A percentile compares a stretch with the other conserved stretches of the same genome.
Evolutionary conservation across 2,113 vertebrate species (phyloP).

Genomic region (Manacus vitellinus): DNA sequence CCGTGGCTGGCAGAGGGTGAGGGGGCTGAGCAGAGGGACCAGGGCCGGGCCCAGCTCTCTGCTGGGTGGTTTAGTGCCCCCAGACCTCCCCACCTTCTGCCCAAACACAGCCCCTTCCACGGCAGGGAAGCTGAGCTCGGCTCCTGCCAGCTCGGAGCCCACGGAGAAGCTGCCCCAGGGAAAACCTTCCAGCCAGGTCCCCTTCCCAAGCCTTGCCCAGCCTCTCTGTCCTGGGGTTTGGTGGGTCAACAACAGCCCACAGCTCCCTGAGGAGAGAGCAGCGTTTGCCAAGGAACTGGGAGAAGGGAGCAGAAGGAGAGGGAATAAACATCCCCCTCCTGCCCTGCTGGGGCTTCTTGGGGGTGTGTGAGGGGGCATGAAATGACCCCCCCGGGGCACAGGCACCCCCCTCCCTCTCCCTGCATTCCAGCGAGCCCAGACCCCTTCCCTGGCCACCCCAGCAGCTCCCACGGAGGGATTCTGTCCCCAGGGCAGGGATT

Average conservation of each 20-base stretch:
- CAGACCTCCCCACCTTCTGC: neutral
- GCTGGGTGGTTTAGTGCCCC: neutral
- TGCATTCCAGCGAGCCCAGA: neutral
- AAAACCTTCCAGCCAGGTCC: neutral
- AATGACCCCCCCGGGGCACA: rapidly evolving
- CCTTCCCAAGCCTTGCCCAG: neutral
- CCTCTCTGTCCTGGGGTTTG: neutral
- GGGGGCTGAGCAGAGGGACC: no score
- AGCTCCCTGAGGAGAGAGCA: neutral
- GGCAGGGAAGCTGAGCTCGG: neutral
- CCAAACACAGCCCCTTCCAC: rapidly evolving
- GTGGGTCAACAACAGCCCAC: rapidly evolving
- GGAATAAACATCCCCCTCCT: neutral
- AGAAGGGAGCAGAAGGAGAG: neutral
- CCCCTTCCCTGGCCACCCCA: neutral
- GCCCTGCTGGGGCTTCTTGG: neutral
- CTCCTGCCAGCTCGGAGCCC: neutral
- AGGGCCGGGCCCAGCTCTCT: neutral
- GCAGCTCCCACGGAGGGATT: neutral
- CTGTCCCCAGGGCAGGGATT: neutral
- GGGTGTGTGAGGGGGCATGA: neutral
- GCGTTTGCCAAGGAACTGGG: neutral
- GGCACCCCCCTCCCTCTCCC: neutral
- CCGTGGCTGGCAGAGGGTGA: neutral
- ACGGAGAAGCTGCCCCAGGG: neutral